A percentile compares a stretch with the other conserved stretches of the same genome.
Evolutionary conservation across 2,797 vertebrate species (phyloP).

Genomic region (Hemibagrus guttatus): DNA sequence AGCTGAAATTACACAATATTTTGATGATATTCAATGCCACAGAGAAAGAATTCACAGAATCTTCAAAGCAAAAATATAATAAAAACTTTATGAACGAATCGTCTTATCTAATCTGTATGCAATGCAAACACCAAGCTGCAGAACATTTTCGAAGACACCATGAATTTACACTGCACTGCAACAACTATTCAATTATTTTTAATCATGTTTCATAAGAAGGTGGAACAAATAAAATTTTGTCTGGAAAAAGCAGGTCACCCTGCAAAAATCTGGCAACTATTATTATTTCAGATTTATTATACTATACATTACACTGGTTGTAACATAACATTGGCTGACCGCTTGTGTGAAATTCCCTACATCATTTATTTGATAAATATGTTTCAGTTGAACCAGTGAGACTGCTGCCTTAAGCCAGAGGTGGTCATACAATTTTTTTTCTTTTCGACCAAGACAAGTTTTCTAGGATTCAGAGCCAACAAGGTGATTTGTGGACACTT

Average conservation of each 20-base stretch:
- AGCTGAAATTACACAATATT: neutral
- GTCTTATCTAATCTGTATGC: neutral
- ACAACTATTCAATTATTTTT: neutral
- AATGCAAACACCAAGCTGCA: neutral
- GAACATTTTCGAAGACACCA: neutral
- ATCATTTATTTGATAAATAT: neutral
- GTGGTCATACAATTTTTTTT: neutral
- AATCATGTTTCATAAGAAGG: neutral
- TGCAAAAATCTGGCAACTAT: neutral
- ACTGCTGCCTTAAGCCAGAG: neutral
- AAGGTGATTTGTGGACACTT: neutral
- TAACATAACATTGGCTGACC: neutral
- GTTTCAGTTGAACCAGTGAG: neutral
- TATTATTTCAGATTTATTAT: neutral
- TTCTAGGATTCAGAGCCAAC: neutral
- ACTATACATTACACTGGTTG: neutral
- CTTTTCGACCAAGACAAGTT: neutral
- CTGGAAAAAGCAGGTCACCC: neutral
- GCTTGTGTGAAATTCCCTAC: neutral
- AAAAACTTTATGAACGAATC: neutral
- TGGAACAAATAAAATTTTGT: neutral
- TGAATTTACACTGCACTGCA: neutral
- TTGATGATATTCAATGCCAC: neutral
- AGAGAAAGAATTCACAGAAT: neutral
- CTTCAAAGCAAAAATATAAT: neutral